Evolutionary conservation across 2,888 invertebrate genomes (phyloP), one percentile per base, ranked within the genome.

Genomic region (Chrysomela aeneicollis): DNA sequence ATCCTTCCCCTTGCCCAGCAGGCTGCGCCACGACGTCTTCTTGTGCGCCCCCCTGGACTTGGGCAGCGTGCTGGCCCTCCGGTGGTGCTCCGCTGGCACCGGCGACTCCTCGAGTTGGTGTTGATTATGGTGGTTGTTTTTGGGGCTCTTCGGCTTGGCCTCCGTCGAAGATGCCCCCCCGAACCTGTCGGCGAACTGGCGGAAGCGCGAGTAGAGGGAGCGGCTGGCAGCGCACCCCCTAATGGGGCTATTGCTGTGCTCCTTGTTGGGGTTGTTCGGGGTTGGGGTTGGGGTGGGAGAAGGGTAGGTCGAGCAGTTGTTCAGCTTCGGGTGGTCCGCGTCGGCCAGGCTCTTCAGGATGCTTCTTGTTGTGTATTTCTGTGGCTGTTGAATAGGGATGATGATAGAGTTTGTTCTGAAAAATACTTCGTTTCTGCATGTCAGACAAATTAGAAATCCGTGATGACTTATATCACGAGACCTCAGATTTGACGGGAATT

Each of bases 131-230:
- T 42, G n/a, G 42, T 42, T n/a, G 42, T 42, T 42, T 9, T n/a
- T n/a, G n/a, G n/a, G n/a, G n/a, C 35, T 12, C 35, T 2, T 10
- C 9, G 70, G 54, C 22, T n/a, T n/a, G n/a, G n/a, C n/a, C n/a
- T n/a, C n/a, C n/a, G n/a, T n/a, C n/a, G n/a, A n/a, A n/a, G n/a
- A n/a, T n/a, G n/a, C n/a, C n/a, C n/a, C n/a, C n/a, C n/a, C 83
- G 66, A 86, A 77, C 18, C 85, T 81, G 73, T 87, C 87, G 2
- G 87, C 86, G 64, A 87, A 83, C 59, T 86, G 85, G 35, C 85
- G 82, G 62, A 87, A 78, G 18, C 86, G 82, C 12, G 85, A 82
- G 37, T 87, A 78, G 63, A 87, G 75, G 0, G 86, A 85, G 61
- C 79, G 75, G 58, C 81, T 82, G 71, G 74, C 76, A n/a, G n/a